phyloP scores from a whole-genome alignment of 2,797 vertebrate genomes.

The Mus minutoides region DNA sequence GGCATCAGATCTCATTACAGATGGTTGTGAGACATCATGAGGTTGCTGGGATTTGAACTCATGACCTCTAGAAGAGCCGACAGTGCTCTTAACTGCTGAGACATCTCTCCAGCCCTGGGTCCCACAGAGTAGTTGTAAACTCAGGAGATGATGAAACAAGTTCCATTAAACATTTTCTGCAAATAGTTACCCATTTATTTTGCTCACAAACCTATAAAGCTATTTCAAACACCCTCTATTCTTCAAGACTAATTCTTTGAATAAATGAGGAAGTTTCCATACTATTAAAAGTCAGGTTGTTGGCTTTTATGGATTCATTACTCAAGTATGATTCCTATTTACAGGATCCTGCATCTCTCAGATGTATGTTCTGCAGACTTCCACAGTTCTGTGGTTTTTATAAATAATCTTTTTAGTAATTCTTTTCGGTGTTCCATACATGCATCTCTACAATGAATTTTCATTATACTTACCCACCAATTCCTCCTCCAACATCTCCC shows the following conservation, averaged over 20 bases:
- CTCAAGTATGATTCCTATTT: background rate
- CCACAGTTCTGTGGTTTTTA: background rate
- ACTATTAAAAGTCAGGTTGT: constrained; percentile 8
- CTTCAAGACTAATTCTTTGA: constrained; percentile 25
- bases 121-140: background rate
- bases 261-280: background rate
- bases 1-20: too few relatives aligned
- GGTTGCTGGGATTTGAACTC: too few relatives aligned
- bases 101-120: too few relatives aligned
- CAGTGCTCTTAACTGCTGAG: too few relatives aligned
- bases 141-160: background rate
- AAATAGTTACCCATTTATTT: constrained; percentile 27
- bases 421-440: background rate
- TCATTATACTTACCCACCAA: too few relatives aligned
- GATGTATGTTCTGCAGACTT: background rate
- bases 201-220: constrained; percentile 44
- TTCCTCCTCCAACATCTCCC: background rate
- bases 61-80: too few relatives aligned
- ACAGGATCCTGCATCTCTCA: background rate
- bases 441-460: background rate
- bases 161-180: background rate
- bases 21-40: too few relatives aligned
- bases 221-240: background rate
- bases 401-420: background rate
- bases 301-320: constrained; percentile 5